Evolutionary conservation across 1,140 invertebrate genomes (phyloP), one percentile per base, ranked within the genome.

Genomic region (Anastatus disparis): DNA sequence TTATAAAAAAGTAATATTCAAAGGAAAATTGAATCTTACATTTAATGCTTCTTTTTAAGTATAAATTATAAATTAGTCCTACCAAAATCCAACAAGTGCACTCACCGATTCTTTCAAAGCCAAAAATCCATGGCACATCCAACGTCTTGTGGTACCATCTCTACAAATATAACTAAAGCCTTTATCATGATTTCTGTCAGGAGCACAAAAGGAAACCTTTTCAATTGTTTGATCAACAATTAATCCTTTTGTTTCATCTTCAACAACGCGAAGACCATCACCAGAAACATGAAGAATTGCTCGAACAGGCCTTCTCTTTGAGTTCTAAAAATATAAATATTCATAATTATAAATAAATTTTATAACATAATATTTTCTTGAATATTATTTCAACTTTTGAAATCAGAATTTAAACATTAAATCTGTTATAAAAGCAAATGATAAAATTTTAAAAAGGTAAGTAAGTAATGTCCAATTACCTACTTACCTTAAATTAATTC

Each of bases 211-310:
- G 3, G 97, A 99, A 0, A 99, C 98, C 85, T 99, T 99, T 81
- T 99, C 98, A 71, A 99, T 99, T 3, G 98, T 99, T 86, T 99
- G 98, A 87, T 99, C 98, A 15, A 99, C 97, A 73, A 99, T 97
- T 53, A 99, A 88, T 27, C 97, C 97, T 87, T 99, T 99, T 10
- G 97, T 99, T 79, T 99, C 97, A 79, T 99, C 97, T 85, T 99
- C 98, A 0, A 99, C 98, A 1, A 99, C 97, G 9, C 98, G 88
- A 24, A 99, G 86, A 9, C 97, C 97, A 86, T 99, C 98, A 1
- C 97, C 98, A 63, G 97, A 98, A 2, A 99, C 95, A 82, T 98
- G 97, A 13, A 99, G 88, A 70, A 97, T 89, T 2, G 95, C 95
- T 76, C 95, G 91, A 3, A 97, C 91, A 8, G 95, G 93, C 75